These are phyloP conservation scores for Neoaliturus tenellus DNA, from an alignment of 2,888 invertebrate species.

Conservation along the genomic window DNA sequence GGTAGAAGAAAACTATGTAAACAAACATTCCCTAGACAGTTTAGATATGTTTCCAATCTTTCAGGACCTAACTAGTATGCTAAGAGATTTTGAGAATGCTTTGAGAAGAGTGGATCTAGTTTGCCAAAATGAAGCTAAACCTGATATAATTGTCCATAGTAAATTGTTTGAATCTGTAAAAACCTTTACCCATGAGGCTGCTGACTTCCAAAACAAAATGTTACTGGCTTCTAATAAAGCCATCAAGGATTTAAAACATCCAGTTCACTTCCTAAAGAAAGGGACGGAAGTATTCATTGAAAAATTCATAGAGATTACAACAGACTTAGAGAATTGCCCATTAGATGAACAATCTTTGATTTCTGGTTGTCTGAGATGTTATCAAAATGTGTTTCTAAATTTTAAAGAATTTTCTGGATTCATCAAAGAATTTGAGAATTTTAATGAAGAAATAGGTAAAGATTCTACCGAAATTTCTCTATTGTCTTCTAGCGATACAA, in stretches of 20 bases:
- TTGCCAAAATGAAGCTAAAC: constrained; percentile 9
- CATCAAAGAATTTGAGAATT: neutral
- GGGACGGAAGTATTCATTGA: neutral
- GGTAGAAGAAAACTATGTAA: constrained; percentile 54
- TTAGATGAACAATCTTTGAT: constrained; percentile 5
- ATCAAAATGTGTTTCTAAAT: neutral
- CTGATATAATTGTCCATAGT: neutral
- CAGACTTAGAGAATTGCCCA: neutral
- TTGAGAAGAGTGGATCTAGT: constrained; percentile 42
- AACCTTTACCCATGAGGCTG: neutral
- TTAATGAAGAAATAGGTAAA: neutral
- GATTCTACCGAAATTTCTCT: constrained; percentile 1
- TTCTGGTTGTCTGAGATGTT: neutral
- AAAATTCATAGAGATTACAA: neutral
- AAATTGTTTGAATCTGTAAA: constrained; percentile 27
- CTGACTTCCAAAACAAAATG: constrained; percentile 17
- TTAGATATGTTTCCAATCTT: constrained; percentile 56
- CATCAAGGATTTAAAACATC: constrained; percentile 16
- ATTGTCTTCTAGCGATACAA: constrained; percentile 31
- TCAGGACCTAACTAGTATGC: constrained; percentile 45
- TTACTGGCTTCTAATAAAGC: constrained; percentile 24
- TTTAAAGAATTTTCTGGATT: neutral
- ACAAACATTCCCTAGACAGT: constrained; percentile 52
- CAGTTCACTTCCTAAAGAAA: constrained; percentile 42
- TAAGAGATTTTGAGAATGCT: constrained; percentile 54